phyloP scores from a whole-genome alignment of 1,140 invertebrate genomes.

The Caenorhabditis remanei region DNA sequence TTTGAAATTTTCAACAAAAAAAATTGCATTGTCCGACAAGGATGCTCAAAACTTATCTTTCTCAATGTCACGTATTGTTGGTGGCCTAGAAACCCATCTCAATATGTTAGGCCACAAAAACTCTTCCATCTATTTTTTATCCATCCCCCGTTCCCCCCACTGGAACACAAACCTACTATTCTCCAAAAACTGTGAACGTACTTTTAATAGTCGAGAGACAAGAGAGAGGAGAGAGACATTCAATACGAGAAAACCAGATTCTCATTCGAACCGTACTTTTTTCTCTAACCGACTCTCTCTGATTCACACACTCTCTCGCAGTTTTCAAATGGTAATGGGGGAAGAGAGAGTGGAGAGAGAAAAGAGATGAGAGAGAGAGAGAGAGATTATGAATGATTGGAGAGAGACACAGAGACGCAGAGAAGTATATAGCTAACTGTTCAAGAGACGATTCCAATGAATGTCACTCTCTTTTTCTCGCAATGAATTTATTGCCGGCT shows the following conservation, averaged over 20 bases:
- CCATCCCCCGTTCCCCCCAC: too few species aligned
- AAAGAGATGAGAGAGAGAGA: not conserved
- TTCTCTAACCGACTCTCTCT: not conserved
- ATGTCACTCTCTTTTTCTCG: not conserved
- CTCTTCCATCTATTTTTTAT: too few species aligned
- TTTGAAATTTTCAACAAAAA: too few species aligned
- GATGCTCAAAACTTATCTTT: too few species aligned
- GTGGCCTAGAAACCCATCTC: too few species aligned
- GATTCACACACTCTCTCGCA: conserved; percentile 4
- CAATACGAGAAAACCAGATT: not conserved
- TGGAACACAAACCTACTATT: too few species aligned
- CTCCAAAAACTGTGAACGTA: not conserved
- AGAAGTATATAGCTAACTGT: conserved; percentile 24
- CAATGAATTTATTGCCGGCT: not conserved
- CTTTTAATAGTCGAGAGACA: conserved; percentile 45
- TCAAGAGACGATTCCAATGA: not conserved
- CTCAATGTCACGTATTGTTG: too few species aligned
- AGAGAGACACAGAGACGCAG: not conserved
- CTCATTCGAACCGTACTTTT: not conserved
- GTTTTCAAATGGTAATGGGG: conserved; percentile 32
- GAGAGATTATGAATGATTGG: not conserved
- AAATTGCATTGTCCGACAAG: too few species aligned
- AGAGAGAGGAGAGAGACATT: too few species aligned
- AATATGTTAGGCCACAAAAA: too few species aligned
- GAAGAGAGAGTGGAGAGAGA: conserved; percentile 3